Base-by-base conservation (phyloP, 1,140 invertebrate species). In the Pectinophora gossypiella region DNA sequence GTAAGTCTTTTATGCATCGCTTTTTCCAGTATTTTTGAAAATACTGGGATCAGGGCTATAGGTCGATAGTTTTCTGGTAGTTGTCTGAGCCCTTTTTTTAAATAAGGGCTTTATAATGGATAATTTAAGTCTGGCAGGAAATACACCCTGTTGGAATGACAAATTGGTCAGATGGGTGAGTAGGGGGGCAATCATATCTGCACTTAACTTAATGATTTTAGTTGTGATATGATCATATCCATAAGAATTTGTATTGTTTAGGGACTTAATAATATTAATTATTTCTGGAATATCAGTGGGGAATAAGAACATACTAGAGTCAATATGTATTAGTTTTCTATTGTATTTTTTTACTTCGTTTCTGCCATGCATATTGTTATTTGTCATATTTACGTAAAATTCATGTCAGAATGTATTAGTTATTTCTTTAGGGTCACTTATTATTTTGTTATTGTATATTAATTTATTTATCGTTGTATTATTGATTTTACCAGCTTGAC, bases 361-460 rank as follows among this genome's bases (percentile, higher is more conserved):
- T 6, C 4, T 19, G 7, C 5, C 19, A 44, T 20, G 6, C 2
- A 10, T 3, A 47, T 23, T 47, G 10, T 47, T 47, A 27, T 27
- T 23, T 9, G 23, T 27, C 10, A 44, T 1, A 44, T 44, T 44
- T 12, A 2, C 20, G 19, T 12, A 44, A 44, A 1, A 20, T 20
- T 20, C 13, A 21, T 44, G 19, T 7, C 7, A 10, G 19, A 44
- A 40, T 40, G 15, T 7, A 20, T 44, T 21, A 9, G 42, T 22
- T 27, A 32, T 47, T 9, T 47, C 19, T 4, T n/a, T 27, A 27
- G 21, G 45, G 4, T 47, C 45, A 16, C 13, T 47, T 47, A 47
- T 15, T 7, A 27, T 23, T 16, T 23, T 47, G 9, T 27, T 16
- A 13, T 47, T 19, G 20, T 21, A n/a, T 12, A 20, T 44, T 1